Evolutionary conservation across 2,888 invertebrate species (phyloP), one percentile per base, ranked within the genome.

Genomic region (Andricus curvator): DNA sequence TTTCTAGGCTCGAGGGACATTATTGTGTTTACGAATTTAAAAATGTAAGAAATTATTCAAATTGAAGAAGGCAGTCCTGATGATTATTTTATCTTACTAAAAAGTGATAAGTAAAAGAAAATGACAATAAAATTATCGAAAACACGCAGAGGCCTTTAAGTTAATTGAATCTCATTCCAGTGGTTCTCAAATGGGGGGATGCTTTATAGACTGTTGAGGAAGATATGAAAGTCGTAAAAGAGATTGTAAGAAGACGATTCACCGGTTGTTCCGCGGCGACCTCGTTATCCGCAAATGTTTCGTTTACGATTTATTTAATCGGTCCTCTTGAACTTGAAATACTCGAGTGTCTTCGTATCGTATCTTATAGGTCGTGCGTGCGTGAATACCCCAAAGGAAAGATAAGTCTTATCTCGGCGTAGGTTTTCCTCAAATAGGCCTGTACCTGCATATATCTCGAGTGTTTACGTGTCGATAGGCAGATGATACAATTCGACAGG

Each of bases 361-460:
- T 74, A 74, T 74, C 74, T 51, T 70, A 70, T 70, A 70, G 29
- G 56, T 74, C 33, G 33, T 56, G 74, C 68, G 15, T 66, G 29
- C 29, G 22, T 48, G 68, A 77, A 74, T 65, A 66, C 66, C 64
- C 65, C 15, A 66, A 64, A 80, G 65, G 77, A 76, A 56, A n/a
- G 82, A 82, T 82, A 81, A 81, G 11, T 67, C 37, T 78, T 78
- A 82, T 82, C 82, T 62, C 65, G 20, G n/a, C 51, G 77, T 76
- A 78, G 76, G 60, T 60, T 66, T 67, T 81, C 76, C 56, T 66
- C 77, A 76, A 68, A 81, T 25, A 66, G 66, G 48, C 68, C 22
- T n/a, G 74, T 81, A 83, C 84, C 84, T 81, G 82, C 78, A 37
- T 80, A 76, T 80, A 70, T 77, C 77, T 79, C 78, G 78, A 80